Base-by-base conservation (phyloP, 2,113 vertebrate species). In the Chamaea fasciata region DNA sequence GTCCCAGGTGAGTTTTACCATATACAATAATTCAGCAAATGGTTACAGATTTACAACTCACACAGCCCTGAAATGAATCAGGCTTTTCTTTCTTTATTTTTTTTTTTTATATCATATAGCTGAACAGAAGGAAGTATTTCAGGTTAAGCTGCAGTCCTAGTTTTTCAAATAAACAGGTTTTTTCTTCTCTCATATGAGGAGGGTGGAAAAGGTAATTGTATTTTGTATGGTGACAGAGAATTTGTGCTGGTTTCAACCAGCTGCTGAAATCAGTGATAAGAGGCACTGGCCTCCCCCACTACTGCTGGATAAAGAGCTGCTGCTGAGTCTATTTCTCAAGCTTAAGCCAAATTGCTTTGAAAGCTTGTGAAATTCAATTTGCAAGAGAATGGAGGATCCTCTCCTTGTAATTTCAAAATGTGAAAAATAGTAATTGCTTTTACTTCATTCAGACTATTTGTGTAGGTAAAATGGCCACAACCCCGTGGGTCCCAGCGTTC, bases 291-390 rank as follows among this genome's bases (percentile, higher is more conserved):
- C 52, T 87, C 87, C 82, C 60, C 42, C 63, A 63, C 30, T 35
- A 28, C 85, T 0, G 2, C 22, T 0, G 16, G 71, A 95, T 88
- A 90, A 92, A 94, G 65, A 90, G 67, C 89, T 92, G 95, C 74
- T 11, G 28, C 79, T 63, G 93, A 94, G 90, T 94, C 68, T 85
- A 39, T 96, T 95, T 80, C 90, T 94, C 82, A 92, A 78, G 83
- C 90, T 93, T 92, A 88, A 95, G 83, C 71, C 13, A 57, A 96
- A 95, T 91, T 88, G 85, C 90, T 94, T 94, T 95, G 93, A 97
- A 96, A 83, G 91, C 65, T 82, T 95, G 65, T 87, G 91, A 95
- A 94, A 96, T 92, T 96, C 92, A 96, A 94, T 96, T 96, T 96
- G 85, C 79, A 95, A 94, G 76, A 96, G 92, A 96, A 96, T 89